Evolutionary conservation across 2,888 invertebrate species (phyloP), one percentile per base, ranked within the genome.

Genomic region (Phortica okadai): DNA sequence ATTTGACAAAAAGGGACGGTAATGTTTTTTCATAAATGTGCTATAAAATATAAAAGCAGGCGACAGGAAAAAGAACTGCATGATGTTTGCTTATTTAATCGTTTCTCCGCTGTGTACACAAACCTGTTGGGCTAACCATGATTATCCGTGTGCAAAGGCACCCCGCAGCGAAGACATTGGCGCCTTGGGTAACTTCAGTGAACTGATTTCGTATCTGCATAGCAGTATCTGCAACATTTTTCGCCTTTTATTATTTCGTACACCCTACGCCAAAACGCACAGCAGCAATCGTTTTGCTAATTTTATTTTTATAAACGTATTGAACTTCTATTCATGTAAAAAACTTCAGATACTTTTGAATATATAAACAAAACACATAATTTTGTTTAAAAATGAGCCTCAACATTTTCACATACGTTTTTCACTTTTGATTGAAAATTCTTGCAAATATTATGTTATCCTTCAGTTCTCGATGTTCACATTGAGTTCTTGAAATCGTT

Each of bases 121-220:
- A 62, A 62, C 77, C 66, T 73, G 62, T 64, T 76, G 77, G 78
- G 64, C 62, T 64, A 69, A 44, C 69, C 77, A 83, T 85, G 80
- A 86, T 87, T 83, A 79, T 78, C 76, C 74, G 25, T 44, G 41
- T 70, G 66, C 78, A 78, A 82, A 82, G 80, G 81, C 81, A 74
- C 88, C 88, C 90, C 89, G 84, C 84, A 77, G 87, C 85, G 84
- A 87, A 89, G 88, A 89, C 88, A 89, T 90, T 89, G 89, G 89
- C 89, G 89, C 89, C 89, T 85, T 84, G 76, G 81, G 81, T 82
- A 74, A 54, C 74, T 8, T 67, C 16, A 41, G 62, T 33, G 72
- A 73, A 79, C 75, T 78, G 77, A 79, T 78, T 78, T 76, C n/a
- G 67, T 41, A 42, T 41, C 14, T 67, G 33, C 21, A 21, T n/a